Base-by-base conservation (phyloP, 2,797 vertebrate species). In the Dryobates pubescens region DNA sequence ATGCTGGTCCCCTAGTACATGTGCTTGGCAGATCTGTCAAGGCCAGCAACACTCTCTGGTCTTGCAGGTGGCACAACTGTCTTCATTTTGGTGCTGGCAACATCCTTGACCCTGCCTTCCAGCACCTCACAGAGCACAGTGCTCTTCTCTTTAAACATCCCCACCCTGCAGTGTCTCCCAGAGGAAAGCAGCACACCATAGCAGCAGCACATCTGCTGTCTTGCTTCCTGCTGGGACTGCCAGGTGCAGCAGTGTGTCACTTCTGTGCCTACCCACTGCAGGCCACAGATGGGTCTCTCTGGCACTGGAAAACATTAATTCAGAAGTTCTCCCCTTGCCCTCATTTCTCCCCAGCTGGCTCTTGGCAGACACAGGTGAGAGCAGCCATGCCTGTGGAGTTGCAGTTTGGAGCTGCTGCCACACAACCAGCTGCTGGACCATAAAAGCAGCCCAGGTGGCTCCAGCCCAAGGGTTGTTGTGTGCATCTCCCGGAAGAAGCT, bases 1-100 rank as follows among this genome's bases (percentile, higher is more conserved):
- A 53, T 7, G 43, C 34, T 1, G 2, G 9, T 56, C 12, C 57
- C 5, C 22, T 1, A 0, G 23, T 30, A 8, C 1, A 0, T 5
- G 34, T 58, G 77, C 61, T 41, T 6, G 1, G 72, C 26, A 4
- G 38, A 41, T 38, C 53, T 41, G 38, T 32, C 18, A 10, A 2
- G 4, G 45, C 29, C 0, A 0, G 27, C 4, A 12, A 2, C 2
- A 7, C 5, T 36, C 30, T 7, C 53, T 17, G 17, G 0, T 34
- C 12, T 6, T 16, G 43, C 7, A 9, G 17, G 20, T 49, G 65
- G 29, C 27, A 22, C 27, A 27, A 3, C 32, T 13, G 27, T 54
- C 23, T 17, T n/a, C 0, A 12, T 36, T 43, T 20, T 14, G 17
- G 51, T 45, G 57, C n/a, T 29, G 24, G 19, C 30, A 3, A 23